Base-by-base conservation (phyloP, 1,140 invertebrate genomes). In the Aphaenogaster rudis region DNA sequence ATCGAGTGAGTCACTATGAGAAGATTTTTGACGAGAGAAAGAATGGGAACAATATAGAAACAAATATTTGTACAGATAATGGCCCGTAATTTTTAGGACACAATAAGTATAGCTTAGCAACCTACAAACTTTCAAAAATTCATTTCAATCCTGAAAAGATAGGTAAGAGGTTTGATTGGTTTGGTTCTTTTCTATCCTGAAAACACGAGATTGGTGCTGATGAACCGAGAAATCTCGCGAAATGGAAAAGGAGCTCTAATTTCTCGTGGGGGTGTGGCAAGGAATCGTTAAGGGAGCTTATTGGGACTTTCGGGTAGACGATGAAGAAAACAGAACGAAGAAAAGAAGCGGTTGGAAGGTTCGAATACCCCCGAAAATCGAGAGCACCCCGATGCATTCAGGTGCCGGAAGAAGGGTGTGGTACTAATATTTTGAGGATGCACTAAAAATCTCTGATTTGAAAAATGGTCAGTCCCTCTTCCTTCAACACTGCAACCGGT, bases 401-500 rank as follows among this genome's bases (percentile, higher is more conserved):
- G 86, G 86, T 92, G 87, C 88, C 88, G 86, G 91, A 91, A 91
- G 84, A 90, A 86, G 87, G 90, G 90, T 86, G 88, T 88, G 90
- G 90, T 61, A 81, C 45, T 59, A 42, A 71, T 86, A 71, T 89
- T 80, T 50, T n/a, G 54, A n/a, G 33, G 54, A 66, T 63, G 76
- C 61, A 54, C 36, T 54, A 48, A 86, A 42, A 86, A 86, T 89
- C 64, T 69, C 33, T 86, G 59, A 86, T 59, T 71, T 89, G 79
- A 90, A 90, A 90, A 90, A 90, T 88, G 74, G 45, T 54, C 76
- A 72, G 36, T 54, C 39, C 39, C 13, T 45, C 11, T 72, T 87
- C 42, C 52, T 79, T 78, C 45, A 7, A 79, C 33, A 57, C 28
- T 81, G 61, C 64, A 86, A 69, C 63, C 39, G 69, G 52, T 81